Evolutionary conservation across 2,888 invertebrate genomes (phyloP).

Genomic region (Orthosia incerta): DNA sequence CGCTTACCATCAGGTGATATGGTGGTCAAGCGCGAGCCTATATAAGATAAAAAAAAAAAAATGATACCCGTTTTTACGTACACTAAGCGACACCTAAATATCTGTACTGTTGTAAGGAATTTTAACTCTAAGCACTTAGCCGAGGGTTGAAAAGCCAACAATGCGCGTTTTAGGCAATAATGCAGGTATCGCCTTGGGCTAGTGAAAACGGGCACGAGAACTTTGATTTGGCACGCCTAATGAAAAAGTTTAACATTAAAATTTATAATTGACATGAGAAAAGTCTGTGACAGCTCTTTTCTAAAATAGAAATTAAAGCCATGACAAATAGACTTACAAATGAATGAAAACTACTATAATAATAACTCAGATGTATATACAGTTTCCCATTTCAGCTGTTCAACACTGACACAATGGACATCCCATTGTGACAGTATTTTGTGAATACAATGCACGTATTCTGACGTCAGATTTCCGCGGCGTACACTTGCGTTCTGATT

Average conservation of each 20-base stretch:
- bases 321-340: background rate
- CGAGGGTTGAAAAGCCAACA: too few relatives aligned
- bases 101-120: too few relatives aligned
- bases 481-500: constrained; percentile 23
- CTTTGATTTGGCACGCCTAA: background rate
- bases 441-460: constrained; percentile 31
- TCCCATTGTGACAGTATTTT: constrained; percentile 44
- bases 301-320: background rate
- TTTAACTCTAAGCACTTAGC: too few relatives aligned
- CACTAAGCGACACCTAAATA: too few relatives aligned
- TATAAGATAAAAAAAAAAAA: too few relatives aligned
- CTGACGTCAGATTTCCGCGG: constrained; percentile 27
- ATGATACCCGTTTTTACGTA: background rate
- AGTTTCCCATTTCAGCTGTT: constrained; percentile 38
- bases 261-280: background rate
- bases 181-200: too few relatives aligned
- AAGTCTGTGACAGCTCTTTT: background rate
- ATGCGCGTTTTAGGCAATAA: too few relatives aligned
- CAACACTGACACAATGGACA: too few relatives aligned
- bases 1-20: too few relatives aligned
- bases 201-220: background rate
- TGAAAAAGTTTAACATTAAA: background rate
- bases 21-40: too few relatives aligned
- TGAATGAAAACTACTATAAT: constrained; percentile 14
- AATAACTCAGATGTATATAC: constrained; percentile 19